Percentiles rank a stretch among this genome's conserved stretches.
These are phyloP conservation scores for Lepidocolaptes lacrymiger DNA, from an alignment of 2,797 vertebrate species.

Conservation along the genomic window DNA sequence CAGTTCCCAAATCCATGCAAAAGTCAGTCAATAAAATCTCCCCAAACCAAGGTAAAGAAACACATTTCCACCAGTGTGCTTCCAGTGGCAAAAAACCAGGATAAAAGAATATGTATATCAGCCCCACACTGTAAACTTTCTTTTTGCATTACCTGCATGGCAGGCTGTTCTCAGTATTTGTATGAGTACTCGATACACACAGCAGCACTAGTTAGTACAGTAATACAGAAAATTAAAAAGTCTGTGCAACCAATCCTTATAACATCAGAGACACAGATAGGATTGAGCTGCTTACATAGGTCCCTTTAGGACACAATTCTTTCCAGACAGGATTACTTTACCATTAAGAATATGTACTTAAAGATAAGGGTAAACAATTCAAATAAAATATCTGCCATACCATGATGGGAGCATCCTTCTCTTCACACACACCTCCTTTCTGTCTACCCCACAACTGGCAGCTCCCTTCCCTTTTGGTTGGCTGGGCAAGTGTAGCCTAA, in stretches of 20 bases:
- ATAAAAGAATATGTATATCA: background rate
- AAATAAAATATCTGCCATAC: background rate
- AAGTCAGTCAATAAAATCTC: background rate
- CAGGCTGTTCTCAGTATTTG: background rate
- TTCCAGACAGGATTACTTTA: background rate
- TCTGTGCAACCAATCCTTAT: background rate
- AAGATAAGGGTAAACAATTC: background rate
- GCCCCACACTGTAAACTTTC: background rate
- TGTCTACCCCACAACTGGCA: background rate
- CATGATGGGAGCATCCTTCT: background rate
- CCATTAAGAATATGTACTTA: background rate
- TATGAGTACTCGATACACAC: background rate
- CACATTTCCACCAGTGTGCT: background rate
- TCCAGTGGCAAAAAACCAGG: background rate
- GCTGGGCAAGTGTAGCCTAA: background rate
- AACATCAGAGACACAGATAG: background rate
- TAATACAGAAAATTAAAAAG: background rate
- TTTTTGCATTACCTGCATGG: background rate
- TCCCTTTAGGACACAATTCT: background rate
- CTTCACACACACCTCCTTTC: background rate
- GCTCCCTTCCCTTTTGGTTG: background rate
- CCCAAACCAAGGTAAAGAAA: background rate
- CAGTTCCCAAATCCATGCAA: background rate
- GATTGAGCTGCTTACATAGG: accelerated
- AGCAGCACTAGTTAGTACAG: background rate